Evolutionary conservation across 2,888 invertebrate species (phyloP).

Genomic region (Drosophila peninsularis): DNA sequence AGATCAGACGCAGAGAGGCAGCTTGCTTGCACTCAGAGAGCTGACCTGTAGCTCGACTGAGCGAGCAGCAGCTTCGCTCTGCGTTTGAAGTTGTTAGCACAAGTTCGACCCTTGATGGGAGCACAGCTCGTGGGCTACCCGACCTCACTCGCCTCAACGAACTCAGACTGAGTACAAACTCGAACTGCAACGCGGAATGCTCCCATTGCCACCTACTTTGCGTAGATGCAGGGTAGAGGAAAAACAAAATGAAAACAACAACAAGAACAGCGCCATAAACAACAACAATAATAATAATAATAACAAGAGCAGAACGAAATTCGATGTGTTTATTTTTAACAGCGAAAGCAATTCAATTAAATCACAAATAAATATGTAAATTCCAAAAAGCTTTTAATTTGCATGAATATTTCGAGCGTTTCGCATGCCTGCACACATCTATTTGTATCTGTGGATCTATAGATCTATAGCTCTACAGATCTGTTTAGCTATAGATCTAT

Average conservation of each 20-base stretch:
- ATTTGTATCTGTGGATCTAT: conserved; percentile 12
- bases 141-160: too few relatives aligned
- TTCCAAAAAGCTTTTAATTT: conserved; percentile 69
- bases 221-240: not conserved
- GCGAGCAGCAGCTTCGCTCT: too few relatives aligned
- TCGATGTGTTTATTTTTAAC: conserved; percentile 70
- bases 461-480: not conserved
- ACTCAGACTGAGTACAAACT: not conserved
- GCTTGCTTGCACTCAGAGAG: too few relatives aligned
- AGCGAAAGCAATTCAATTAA: conserved; percentile 72
- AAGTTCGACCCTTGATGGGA: too few relatives aligned
- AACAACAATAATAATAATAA: conserved; percentile 5
- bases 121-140: too few relatives aligned
- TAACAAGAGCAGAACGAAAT: conserved; percentile 25
- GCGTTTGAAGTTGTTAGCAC: too few relatives aligned
- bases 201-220: not conserved
- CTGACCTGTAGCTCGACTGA: too few relatives aligned
- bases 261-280: not conserved
- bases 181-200: not conserved
- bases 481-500: not conserved
- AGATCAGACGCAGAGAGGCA: too few relatives aligned
- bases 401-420: conserved; percentile 33
- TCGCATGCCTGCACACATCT: conserved; percentile 27
- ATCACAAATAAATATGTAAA: conserved; percentile 76
- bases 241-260: too few relatives aligned